Evolutionary conservation across 1,140 invertebrate genomes (phyloP), one percentile per base, ranked within the genome.

Genomic region (Cydia strobilella): DNA sequence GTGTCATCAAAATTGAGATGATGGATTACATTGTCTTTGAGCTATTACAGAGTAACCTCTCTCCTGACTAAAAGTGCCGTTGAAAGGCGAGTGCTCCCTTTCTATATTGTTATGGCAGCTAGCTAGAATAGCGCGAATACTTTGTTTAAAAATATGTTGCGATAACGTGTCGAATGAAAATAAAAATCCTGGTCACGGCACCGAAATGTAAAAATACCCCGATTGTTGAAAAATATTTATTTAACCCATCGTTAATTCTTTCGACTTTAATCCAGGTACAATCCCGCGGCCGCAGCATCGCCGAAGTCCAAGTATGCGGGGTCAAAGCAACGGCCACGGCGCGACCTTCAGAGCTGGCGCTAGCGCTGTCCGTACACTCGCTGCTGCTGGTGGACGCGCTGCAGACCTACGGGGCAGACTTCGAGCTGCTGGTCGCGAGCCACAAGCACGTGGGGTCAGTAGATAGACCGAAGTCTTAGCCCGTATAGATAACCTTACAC

Each of bases 391-490:
- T 98, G 0, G 98, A 99, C 94, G 98, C 98, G 62, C 93, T 99
- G 79, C 98, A 99, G 90, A 98, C 97, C 9, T 98, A 98, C 92
- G 98, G 98, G 0, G 96, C 96, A 2, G 98, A 99, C 93, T 99
- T 98, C 94, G 98, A 99, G 87, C 91, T 99, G 7, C 93, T 99
- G 1, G 95, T 99, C 12, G 98, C 98, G 10, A 99, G 98, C 89
- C 98, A 99, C 92, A 97, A 97, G 86, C 97, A 98, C 88, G 96
- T 99, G 20, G 97, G 97, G 96, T 97, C 69, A 71, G 79, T 45
- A 23, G 6, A 39, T 39, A 39, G 2, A 6, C 35, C 9, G 35
- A 27, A 27, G 25, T 27, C 25, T 1, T 27, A 27, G 1, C 25
- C 25, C 25, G 25, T 27, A 27, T 27, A 27, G n/a, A n/a, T n/a